Base-by-base conservation (phyloP, 2,797 vertebrate species). In the Astyanax mexicanus region DNA sequence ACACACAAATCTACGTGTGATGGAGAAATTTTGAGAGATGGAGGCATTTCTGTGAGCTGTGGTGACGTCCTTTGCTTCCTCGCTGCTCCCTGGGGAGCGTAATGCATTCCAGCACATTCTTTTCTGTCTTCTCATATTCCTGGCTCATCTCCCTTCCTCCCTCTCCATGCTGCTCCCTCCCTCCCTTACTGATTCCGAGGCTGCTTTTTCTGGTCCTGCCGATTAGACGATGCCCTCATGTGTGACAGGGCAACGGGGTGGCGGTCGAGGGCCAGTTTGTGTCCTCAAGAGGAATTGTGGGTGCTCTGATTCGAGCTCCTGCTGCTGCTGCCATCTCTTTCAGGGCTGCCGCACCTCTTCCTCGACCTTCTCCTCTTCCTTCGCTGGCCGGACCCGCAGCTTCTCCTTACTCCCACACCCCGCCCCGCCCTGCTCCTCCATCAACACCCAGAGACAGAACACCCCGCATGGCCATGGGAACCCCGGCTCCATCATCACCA, bases 321-420 rank as follows among this genome's bases (percentile, higher is more conserved):
- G 79, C 80, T 80, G 64, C 79, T 62, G 79, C 80, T 84, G 77
- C 78, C 79, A 38, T 84, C 69, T 87, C 10, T 93, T 94, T 83
- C 91, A 96, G 95, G 91, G 62, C 62, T 81, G 90, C 68, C 57
- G 32, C n/a, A 17, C 29, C 11, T 69, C 70, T 67, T 80, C 75
- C 23, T 75, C 72, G 67, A 72, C 77, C 47, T 61, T 74, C 71
- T 69, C 73, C 69, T 80, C 73, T 45, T 81, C 80, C 44, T 61
- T 74, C 81, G 80, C 72, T 45, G 91, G 91, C 13, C 89, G 94
- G 86, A 93, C 92, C 79, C 94, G 93, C 90, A 93, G 93, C 83
- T 93, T 92, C 83, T 94, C 94, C 87, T 88, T 94, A 83, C 91
- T 93, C 78, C 94, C 93, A 0, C 86, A 91, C 81, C 93, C 93